Percentiles rank a stretch among this genome's conserved stretches.
These are phyloP conservation scores for Heteromurus nitidus DNA, from an alignment of 2,888 invertebrate genomes.

Conservation along the genomic window DNA sequence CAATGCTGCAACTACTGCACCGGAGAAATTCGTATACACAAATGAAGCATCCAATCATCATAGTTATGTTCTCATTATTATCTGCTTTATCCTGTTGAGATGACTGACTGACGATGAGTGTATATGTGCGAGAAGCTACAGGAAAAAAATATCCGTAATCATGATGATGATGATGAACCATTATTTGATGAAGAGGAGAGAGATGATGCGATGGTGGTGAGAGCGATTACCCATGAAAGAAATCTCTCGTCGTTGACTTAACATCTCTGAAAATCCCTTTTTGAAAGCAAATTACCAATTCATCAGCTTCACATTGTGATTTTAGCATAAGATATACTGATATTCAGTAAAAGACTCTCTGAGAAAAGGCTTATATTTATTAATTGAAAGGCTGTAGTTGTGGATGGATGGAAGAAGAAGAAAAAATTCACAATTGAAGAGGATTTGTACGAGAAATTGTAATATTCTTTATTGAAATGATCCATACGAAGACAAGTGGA, in stretches of 20 bases:
- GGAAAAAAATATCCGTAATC: no score
- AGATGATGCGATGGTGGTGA: conserved; percentile 52
- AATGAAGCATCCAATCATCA: conserved; percentile 47
- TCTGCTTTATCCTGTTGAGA: conserved; percentile 32
- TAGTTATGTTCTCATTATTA: conserved; percentile 28
- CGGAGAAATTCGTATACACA: background rate
- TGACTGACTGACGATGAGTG: no score
- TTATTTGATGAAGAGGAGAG: conserved; percentile 30
- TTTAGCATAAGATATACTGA: no score
- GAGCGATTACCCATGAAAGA: conserved; percentile 35
- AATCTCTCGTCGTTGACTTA: conserved; percentile 33
- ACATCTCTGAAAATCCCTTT: conserved; percentile 35
- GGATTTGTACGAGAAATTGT: conserved; percentile 32
- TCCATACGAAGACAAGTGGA: conserved; percentile 51
- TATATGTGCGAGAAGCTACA: background rate
- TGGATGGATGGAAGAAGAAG: conserved; percentile 42
- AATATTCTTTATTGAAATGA: conserved; percentile 38
- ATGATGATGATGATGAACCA: conserved; percentile 28
- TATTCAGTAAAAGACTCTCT: no score
- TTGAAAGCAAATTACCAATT: conserved; percentile 70
- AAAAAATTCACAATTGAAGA: conserved; percentile 50
- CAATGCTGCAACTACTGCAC: conserved; percentile 24
- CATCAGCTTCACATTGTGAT: conserved; percentile 63
- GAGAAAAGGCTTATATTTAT: conserved; percentile 41
- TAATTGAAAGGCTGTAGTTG: background rate